Evolutionary conservation across 2,797 vertebrate species (phyloP).

Genomic region (Artibeus jamaicensis): DNA sequence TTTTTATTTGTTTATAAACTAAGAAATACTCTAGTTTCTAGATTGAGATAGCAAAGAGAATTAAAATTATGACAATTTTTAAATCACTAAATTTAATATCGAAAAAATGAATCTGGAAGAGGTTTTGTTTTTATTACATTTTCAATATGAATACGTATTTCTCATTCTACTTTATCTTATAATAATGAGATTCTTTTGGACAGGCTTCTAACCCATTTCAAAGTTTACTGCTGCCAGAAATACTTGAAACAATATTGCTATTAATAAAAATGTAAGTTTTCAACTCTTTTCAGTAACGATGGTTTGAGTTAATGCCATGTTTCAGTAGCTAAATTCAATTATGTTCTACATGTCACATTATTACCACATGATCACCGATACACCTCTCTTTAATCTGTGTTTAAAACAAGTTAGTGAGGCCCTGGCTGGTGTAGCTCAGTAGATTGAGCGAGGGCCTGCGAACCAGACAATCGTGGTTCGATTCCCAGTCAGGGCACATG

Average conservation of each 20-base stretch:
- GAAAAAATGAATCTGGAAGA: neutral
- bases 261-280: slow-evolving; percentile 22
- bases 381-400: neutral
- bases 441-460: too few relatives aligned
- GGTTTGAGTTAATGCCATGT: neutral
- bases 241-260: neutral
- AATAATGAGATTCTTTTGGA: slow-evolving; percentile 47
- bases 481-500: too few relatives aligned
- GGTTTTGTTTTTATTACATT: slow-evolving; percentile 57
- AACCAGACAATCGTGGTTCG: too few relatives aligned
- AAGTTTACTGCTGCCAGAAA: neutral
- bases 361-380: neutral
- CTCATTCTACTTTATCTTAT: slow-evolving; percentile 46
- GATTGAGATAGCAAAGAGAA: neutral
- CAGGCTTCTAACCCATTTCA: neutral
- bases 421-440: too few relatives aligned
- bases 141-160: slow-evolving; percentile 21
- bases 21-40: neutral
- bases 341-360: neutral
- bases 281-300: neutral
- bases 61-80: slow-evolving; percentile 31
- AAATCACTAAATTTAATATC: slow-evolving; percentile 26
- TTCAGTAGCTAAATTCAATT: neutral
- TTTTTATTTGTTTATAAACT: neutral
- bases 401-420: neutral